Evolutionary conservation across 2,888 invertebrate genomes (phyloP), one percentile per base, ranked within the genome.

Genomic region (Alloscopus bannaensis): DNA sequence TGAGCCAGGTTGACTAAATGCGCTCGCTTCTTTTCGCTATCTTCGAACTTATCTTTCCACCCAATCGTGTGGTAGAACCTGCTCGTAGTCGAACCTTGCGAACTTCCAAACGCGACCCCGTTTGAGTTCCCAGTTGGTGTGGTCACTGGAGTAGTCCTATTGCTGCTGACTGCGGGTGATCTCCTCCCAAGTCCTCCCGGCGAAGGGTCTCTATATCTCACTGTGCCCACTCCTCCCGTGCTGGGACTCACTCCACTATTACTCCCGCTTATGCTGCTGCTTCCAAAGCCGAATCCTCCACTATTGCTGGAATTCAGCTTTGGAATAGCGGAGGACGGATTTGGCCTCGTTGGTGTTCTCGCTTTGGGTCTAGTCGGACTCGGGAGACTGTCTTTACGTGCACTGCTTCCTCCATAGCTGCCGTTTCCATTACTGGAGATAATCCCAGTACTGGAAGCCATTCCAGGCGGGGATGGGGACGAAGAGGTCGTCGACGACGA

Each of bases 21-120:
- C 88, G 93, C 93, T 88, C 93, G 90, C 88, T 91, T 92, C 86
- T 91, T 90, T 87, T 93, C 93, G 4, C 92, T 90, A 55, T 93
- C 93, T 86, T 93, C 93, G 88, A 91, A 93, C 89, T 92, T 92
- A 83, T 88, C 89, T 89, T 92, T 93, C 93, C 93, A 93, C 26
- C 82, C 82, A 60, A 84, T 84, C n/a, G 66, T 36, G 57, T 78
- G 76, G 52, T 78, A 83, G 29, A 83, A 64, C 72, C 81, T 75
- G 3, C 62, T 72, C 29, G 64, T 70, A 28, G 8, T 18, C n/a
- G 68, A 57, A 4, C 52, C 20, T 11, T 20, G 8, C 2, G 50
- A n/a, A 50, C 77, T 77, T 28, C 77, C 77, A 42, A 77, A 77
- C 20, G 68, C 77, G 22, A 64, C 52, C 3, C 57, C 60, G 31